Percentiles rank a stretch among this genome's conserved stretches.
These are phyloP conservation scores for Paraplagusia blochii DNA, from an alignment of 2,113 vertebrate genomes.

Conservation along the genomic window DNA sequence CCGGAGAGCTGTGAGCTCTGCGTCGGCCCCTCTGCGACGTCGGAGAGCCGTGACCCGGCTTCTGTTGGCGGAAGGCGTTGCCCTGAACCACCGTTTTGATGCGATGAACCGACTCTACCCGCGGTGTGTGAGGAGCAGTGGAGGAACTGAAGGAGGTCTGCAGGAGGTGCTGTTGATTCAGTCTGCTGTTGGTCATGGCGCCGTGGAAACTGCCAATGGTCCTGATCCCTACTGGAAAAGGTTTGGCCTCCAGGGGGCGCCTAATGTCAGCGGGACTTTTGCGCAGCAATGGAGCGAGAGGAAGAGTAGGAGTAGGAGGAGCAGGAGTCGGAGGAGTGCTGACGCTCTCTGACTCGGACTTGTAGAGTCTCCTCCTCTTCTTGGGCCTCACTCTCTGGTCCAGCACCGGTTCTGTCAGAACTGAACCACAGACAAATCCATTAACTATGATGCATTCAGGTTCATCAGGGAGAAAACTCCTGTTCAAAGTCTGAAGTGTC, in stretches of 20 bases:
- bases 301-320: background rate
- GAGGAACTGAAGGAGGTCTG: conserved; percentile 21
- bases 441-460: background rate
- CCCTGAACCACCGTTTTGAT: conserved; percentile 42
- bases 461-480: no score
- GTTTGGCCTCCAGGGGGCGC: conserved; percentile 57
- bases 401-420: conserved; percentile 24
- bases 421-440: background rate
- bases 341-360: conserved; percentile 71
- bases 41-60: conserved; percentile 4
- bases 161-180: conserved; percentile 44
- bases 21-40: conserved; percentile 57
- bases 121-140: conserved; percentile 12
- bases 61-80: conserved; percentile 62
- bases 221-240: conserved; percentile 58
- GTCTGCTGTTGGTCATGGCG: conserved; percentile 60
- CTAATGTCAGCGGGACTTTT: conserved; percentile 40
- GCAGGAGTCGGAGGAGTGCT: conserved; percentile 22
- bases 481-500: no score
- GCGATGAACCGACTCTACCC: conserved; percentile 28
- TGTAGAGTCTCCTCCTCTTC: conserved; percentile 76
- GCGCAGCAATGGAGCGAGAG: conserved; percentile 25
- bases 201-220: conserved; percentile 67
- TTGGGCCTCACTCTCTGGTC: conserved; percentile 45
- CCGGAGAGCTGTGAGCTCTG: conserved; percentile 60